Conservation (phyloP, 1,140 invertebrate species). For the Maconellicoccus hirsutus region DNA sequence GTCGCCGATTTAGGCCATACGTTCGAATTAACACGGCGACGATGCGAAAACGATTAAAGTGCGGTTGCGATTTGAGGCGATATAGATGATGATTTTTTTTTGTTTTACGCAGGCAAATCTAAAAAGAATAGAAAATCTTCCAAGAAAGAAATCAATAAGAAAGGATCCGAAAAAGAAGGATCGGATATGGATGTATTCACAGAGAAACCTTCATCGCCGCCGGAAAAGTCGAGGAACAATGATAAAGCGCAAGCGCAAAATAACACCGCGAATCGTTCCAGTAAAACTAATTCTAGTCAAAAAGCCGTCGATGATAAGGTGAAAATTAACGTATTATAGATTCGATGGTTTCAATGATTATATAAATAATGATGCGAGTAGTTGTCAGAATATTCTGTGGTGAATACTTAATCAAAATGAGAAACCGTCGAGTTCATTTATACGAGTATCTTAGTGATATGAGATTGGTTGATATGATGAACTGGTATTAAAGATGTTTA, state of each 20-base stretch:
- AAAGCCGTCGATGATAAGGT: slow-evolving; percentile 8
- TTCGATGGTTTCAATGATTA: not conserved
- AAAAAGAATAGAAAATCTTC: slow-evolving; percentile 35
- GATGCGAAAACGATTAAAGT: too few relatives aligned
- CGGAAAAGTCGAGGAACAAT: slow-evolving; percentile 24
- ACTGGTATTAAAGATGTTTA: not conserved
- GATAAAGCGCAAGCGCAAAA: not conserved
- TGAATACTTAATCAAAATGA: not conserved
- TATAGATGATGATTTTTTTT: not conserved
- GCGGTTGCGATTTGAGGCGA: too few relatives aligned
- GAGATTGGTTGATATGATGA: not conserved
- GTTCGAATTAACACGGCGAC: too few relatives aligned
- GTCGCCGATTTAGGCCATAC: too few relatives aligned
- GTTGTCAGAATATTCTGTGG: not conserved
- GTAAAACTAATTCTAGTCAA: slow-evolving; percentile 18
- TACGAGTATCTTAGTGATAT: not conserved
- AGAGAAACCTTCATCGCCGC: slow-evolving; percentile 31
- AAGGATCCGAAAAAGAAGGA: slow-evolving; percentile 40
- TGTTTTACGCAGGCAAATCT: slow-evolving; percentile 33
- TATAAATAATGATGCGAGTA: not conserved
- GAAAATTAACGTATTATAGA: not conserved
- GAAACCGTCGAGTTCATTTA: too few relatives aligned
- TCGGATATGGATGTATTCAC: slow-evolving; percentile 42
- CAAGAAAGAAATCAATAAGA: slow-evolving; percentile 37
- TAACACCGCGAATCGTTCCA: not conserved